Evolutionary conservation across 1,140 invertebrate species (phyloP).

Genomic region (Drosophila ogumai): DNA sequence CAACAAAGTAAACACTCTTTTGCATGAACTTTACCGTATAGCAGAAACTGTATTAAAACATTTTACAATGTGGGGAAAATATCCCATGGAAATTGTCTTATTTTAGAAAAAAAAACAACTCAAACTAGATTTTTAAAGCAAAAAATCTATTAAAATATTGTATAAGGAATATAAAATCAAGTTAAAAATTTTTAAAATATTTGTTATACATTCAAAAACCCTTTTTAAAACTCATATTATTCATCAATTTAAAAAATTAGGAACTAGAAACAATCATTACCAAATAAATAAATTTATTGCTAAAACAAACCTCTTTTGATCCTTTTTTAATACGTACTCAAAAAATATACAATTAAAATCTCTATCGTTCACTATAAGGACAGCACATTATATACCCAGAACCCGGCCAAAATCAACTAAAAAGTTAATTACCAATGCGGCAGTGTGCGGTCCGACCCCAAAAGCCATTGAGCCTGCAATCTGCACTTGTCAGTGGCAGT

Average conservation of each 20-base stretch:
- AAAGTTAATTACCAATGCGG: slow-evolving; percentile 57
- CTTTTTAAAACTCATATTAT: too few species aligned
- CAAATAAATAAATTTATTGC: too few species aligned
- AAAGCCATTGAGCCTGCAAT: slow-evolving; percentile 25
- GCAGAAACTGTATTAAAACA: background rate
- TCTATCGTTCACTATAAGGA: background rate
- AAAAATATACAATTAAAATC: too few species aligned
- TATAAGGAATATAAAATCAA: too few species aligned
- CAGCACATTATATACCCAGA: background rate
- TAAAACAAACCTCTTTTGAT: too few species aligned
- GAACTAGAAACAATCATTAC: too few species aligned
- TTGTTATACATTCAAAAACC: too few species aligned
- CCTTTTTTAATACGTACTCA: too few species aligned
- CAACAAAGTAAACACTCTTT: background rate
- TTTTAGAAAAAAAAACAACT: background rate
- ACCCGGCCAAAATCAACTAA: slow-evolving; percentile 33
- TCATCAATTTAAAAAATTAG: too few species aligned
- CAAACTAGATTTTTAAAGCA: background rate
- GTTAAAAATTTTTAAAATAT: too few species aligned
- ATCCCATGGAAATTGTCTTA: background rate
- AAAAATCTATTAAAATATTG: too few species aligned
- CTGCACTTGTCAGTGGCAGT: slow-evolving; percentile 28
- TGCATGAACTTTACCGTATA: too few species aligned
- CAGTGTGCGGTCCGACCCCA: slow-evolving; percentile 1
- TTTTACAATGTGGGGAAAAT: background rate